These are phyloP conservation scores for Sympetrum striolatum DNA, from an alignment of 2,888 invertebrate species.

Conservation along the genomic window DNA sequence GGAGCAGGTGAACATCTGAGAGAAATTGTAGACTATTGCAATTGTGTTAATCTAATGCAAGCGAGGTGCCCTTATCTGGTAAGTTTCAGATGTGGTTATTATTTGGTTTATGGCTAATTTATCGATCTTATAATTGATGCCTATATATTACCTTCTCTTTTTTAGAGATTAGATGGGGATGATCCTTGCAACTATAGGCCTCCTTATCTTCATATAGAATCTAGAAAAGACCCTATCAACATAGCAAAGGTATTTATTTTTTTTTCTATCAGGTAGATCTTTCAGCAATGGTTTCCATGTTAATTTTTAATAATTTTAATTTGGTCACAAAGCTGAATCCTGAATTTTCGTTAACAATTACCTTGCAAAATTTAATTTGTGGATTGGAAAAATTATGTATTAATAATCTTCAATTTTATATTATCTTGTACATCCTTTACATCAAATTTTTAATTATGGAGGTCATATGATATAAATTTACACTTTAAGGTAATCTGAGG, in stretches of 20 bases:
- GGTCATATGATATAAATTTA: too few relatives aligned
- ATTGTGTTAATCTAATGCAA: constrained; percentile 69
- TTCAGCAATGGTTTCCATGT: too few relatives aligned
- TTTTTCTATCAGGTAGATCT: too few relatives aligned
- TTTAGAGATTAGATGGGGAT: constrained; percentile 62
- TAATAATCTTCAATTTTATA: too few relatives aligned
- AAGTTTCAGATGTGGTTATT: constrained; percentile 53
- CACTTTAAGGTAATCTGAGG: too few relatives aligned
- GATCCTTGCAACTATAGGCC: constrained; percentile 64
- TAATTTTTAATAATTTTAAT: too few relatives aligned
- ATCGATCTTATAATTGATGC: neutral
- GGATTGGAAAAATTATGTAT: too few relatives aligned
- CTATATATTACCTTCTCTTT: constrained; percentile 49
- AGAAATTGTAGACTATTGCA: constrained; percentile 61
- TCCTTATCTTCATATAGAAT: constrained; percentile 61
- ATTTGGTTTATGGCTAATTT: neutral
- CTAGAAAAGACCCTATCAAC: constrained; percentile 50
- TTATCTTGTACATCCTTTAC: too few relatives aligned
- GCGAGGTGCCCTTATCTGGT: constrained; percentile 67
- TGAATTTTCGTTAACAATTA: too few relatives aligned
- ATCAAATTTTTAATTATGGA: too few relatives aligned
- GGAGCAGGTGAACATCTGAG: constrained; percentile 65
- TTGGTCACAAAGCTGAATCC: too few relatives aligned
- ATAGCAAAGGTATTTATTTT: constrained; percentile 49
- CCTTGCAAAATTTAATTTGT: too few relatives aligned